Evolutionary conservation across 2,888 invertebrate species (phyloP).

Genomic region (Apoderus coryli): DNA sequence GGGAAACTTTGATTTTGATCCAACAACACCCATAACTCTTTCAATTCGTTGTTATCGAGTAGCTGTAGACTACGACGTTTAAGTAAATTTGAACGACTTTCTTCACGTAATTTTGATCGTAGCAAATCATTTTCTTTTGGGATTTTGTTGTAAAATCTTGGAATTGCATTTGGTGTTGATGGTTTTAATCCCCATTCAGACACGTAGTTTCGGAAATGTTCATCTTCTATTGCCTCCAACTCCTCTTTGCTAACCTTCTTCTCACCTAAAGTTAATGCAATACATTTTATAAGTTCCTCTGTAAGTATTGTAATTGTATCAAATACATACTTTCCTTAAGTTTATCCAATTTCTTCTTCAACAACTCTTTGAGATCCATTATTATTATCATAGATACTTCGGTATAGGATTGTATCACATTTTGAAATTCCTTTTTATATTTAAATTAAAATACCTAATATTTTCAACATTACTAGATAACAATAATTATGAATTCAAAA

Average conservation of each 20-base stretch:
- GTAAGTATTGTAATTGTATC: too few species aligned
- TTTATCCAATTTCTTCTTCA: constrained; percentile 3
- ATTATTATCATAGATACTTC: too few species aligned
- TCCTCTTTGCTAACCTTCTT: too few species aligned
- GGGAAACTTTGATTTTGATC: constrained; percentile 65
- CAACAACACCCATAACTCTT: constrained; percentile 65
- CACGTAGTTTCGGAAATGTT: constrained; percentile 22
- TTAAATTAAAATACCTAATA: too few species aligned
- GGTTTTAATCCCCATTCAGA: constrained; percentile 21
- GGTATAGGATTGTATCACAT: too few species aligned
- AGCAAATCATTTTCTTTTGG: constrained; percentile 65
- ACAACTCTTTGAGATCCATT: constrained; percentile 1
- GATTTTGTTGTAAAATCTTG: constrained; percentile 61
- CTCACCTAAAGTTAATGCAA: too few species aligned
- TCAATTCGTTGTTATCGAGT: constrained; percentile 75
- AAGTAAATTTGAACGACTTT: constrained; percentile 74
- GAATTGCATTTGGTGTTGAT: constrained; percentile 42
- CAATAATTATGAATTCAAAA: too few species aligned
- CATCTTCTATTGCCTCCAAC: constrained; percentile 25
- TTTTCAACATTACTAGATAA: too few species aligned
- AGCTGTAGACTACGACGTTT: constrained; percentile 73
- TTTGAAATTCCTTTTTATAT: too few species aligned
- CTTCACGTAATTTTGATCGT: constrained; percentile 71
- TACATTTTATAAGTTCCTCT: too few species aligned
- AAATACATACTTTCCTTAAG: too few species aligned